A percentile compares a stretch with the other conserved stretches of the same genome.
Conservation (phyloP, 1,140 invertebrate species). For the Pygmarrhopalites habei region DNA sequence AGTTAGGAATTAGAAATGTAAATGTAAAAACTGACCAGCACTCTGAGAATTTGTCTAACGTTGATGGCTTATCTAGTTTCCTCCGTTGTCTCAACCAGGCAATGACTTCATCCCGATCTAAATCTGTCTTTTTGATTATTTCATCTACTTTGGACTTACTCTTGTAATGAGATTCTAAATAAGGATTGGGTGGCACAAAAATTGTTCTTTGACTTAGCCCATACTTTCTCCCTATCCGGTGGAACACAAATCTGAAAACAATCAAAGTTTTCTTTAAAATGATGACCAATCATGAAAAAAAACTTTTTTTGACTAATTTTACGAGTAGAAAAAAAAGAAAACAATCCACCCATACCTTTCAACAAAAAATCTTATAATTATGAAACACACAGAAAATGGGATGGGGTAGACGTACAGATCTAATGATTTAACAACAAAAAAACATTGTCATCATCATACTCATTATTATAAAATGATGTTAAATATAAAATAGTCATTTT, state of each 20-base stretch:
- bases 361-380: constrained; percentile 63
- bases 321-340: not conserved
- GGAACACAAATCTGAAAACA: constrained; percentile 60
- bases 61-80: constrained; percentile 76
- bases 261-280: not conserved
- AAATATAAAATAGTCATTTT: no score
- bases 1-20: not conserved
- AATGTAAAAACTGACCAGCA: constrained; percentile 52
- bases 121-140: constrained; percentile 67
- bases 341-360: constrained; percentile 61
- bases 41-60: constrained; percentile 85
- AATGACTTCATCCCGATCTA: constrained; percentile 79
- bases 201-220: constrained; percentile 61
- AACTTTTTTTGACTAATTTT: not conserved
- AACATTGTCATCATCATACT: no score
- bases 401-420: constrained; percentile 67
- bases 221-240: constrained; percentile 64
- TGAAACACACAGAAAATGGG: constrained; percentile 66
- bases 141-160: not conserved
- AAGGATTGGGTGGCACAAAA: constrained; percentile 56
- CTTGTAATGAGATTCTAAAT: constrained; percentile 53
- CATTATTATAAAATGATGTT: no score
- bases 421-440: no score
- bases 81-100: constrained; percentile 77
- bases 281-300: not conserved